Conservation (phyloP, 2,797 vertebrate species). For the Notolabrus celidotus region DNA sequence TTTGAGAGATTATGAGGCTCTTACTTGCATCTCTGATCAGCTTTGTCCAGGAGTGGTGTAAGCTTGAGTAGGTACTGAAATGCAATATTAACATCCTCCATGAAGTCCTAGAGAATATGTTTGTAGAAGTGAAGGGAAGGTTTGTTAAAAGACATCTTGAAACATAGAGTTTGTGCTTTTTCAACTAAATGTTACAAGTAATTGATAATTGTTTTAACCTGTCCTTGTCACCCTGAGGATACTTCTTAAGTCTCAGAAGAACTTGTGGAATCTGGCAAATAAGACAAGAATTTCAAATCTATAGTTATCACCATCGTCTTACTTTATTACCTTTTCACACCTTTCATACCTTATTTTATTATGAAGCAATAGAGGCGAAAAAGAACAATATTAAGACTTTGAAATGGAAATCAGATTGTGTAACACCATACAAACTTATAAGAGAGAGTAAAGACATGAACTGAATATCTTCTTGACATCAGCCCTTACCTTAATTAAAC, state of each 20-base stretch:
- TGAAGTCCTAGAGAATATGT: slow-evolving; percentile 89
- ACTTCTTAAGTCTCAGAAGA: slow-evolving; percentile 95
- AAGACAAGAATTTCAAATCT: neutral
- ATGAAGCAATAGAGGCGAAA: too few relatives aligned
- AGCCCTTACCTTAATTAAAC: too few relatives aligned
- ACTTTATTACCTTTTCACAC: too few relatives aligned
- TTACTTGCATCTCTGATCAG: slow-evolving; percentile 98
- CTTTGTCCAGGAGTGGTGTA: slow-evolving; percentile 95
- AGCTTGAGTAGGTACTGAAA: slow-evolving; percentile 96
- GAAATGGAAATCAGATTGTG: too few relatives aligned
- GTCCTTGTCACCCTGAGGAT: slow-evolving; percentile 92
- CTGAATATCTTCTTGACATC: too few relatives aligned
- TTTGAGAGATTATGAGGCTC: slow-evolving; percentile 27
- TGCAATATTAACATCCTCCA: slow-evolving; percentile 93
- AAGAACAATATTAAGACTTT: too few relatives aligned
- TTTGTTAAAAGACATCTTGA: too few relatives aligned
- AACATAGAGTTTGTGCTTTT: too few relatives aligned
- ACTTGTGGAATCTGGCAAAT: slow-evolving; percentile 94
- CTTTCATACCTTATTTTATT: too few relatives aligned
- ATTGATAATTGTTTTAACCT: slow-evolving; percentile 61
- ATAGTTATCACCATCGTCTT: too few relatives aligned
- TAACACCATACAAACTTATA: too few relatives aligned
- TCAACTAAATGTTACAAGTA: neutral
- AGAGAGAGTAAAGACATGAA: too few relatives aligned
- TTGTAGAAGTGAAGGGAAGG: neutral